A percentile compares a stretch with the other conserved stretches of the same genome.
phyloP scores from a whole-genome alignment of 2,888 invertebrate genomes.

The Cataglyphis albicans region DNA sequence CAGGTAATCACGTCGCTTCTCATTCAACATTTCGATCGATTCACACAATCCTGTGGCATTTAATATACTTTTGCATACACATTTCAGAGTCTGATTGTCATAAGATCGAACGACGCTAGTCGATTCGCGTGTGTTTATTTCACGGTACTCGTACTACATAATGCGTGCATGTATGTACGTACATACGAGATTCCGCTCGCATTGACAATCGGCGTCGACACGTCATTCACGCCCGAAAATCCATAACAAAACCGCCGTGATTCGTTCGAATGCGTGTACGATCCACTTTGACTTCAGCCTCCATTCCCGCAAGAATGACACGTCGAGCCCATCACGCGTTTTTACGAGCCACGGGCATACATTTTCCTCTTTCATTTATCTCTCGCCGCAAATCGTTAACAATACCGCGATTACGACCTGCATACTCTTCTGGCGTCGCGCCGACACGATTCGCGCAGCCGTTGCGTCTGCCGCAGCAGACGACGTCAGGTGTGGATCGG shows the following conservation, averaged over 20 bases:
- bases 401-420: constrained; percentile 21
- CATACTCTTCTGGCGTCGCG: constrained; percentile 3
- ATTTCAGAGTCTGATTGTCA: constrained; percentile 1
- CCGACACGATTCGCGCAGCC: constrained; percentile 68
- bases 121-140: constrained; percentile 66
- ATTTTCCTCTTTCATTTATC: constrained; percentile 22
- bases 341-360: constrained; percentile 33
- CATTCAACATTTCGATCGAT: background rate
- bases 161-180: background rate
- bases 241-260: constrained; percentile 59
- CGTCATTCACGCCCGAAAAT: constrained; percentile 67
- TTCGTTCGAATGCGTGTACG: constrained; percentile 49
- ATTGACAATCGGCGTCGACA: constrained; percentile 55
- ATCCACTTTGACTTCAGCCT: constrained; percentile 79
- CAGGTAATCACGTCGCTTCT: background rate
- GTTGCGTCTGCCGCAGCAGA: constrained; percentile 60
- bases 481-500: constrained; percentile 31
- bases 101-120: background rate
- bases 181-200: constrained; percentile 7
- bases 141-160: constrained; percentile 71
- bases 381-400: background rate
- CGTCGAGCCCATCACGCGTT: constrained; percentile 19
- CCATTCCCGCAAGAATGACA: constrained; percentile 68
- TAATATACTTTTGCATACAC: background rate
- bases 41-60: background rate